phyloP scores from a whole-genome alignment of 2,113 vertebrate genomes.

The Speoplatyrhinus poulsoni region DNA sequence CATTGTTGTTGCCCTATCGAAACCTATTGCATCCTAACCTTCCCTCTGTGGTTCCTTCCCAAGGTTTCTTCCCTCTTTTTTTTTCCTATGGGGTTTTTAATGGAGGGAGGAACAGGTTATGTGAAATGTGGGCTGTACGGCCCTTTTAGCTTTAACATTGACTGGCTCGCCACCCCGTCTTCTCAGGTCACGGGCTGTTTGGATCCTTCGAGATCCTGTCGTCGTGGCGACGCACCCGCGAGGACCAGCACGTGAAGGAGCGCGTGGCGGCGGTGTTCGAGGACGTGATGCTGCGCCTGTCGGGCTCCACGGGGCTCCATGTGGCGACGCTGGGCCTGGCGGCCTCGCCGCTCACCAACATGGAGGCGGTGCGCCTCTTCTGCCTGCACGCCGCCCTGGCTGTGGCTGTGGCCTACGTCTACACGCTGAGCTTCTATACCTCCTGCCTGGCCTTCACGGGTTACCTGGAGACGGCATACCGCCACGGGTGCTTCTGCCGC shows the following conservation, averaged over 20 bases:
- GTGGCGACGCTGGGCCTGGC: conserved; percentile 96
- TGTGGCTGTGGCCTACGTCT: conserved; percentile 95
- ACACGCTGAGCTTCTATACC: conserved; percentile 96
- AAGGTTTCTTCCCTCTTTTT: not conserved
- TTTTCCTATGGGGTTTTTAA: not conserved
- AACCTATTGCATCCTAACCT: too few relatives aligned
- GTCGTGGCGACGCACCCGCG: conserved; percentile 94
- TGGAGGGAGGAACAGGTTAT: not conserved
- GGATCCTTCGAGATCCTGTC: conserved; percentile 99
- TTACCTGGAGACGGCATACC: conserved; percentile 97
- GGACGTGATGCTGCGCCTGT: conserved; percentile 96
- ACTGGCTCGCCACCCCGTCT: conserved; percentile 16
- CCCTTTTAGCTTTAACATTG: not conserved
- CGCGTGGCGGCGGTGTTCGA: conserved; percentile 94
- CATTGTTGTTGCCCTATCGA: too few relatives aligned
- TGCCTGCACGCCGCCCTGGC: conserved; percentile 93
- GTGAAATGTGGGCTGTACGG: not conserved
- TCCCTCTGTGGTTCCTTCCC: too few relatives aligned
- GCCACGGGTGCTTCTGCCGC: conserved; percentile 97
- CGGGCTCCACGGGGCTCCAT: conserved; percentile 96
- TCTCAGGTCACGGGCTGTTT: conserved; percentile 94
- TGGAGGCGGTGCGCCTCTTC: conserved; percentile 98
- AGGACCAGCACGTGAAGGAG: conserved; percentile 98
- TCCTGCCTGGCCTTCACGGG: conserved; percentile 98
- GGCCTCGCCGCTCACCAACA: conserved; percentile 98